Conservation (phyloP, 2,797 vertebrate genomes). For the Apodemus agrarius region DNA sequence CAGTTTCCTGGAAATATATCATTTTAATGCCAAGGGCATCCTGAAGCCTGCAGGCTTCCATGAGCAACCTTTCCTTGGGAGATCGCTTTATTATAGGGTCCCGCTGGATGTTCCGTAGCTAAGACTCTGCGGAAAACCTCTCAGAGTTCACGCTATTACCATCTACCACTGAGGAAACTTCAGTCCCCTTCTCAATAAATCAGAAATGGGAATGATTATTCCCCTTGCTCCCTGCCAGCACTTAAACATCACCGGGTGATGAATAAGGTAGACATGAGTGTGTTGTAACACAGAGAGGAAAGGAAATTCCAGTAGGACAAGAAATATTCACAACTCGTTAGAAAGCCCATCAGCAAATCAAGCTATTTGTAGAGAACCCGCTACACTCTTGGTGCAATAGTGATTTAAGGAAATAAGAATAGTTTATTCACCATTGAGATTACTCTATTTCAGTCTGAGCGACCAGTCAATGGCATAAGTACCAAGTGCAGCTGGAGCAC, state of each 20-base stretch:
- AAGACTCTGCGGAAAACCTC: constrained; percentile 39
- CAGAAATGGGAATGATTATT: not conserved
- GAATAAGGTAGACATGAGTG: not conserved
- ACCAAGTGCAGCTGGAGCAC: not conserved
- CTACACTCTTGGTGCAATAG: not conserved
- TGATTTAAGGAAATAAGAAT: constrained; percentile 26
- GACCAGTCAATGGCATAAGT: not conserved
- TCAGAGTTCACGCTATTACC: not conserved
- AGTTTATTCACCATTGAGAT: constrained; percentile 14
- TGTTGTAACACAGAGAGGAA: not conserved
- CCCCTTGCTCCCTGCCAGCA: not conserved
- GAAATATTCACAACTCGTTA: not conserved
- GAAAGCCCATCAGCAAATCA: constrained; percentile 8
- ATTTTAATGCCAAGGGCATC: not conserved
- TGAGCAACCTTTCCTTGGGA: not conserved
- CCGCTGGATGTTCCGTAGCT: not conserved
- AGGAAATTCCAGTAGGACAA: not conserved
- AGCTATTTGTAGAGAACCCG: not conserved
- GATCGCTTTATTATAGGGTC: not conserved
- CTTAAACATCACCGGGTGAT: not conserved
- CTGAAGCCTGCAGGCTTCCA: not conserved
- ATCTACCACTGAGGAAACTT: constrained; percentile 24
- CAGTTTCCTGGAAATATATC: constrained; percentile 27
- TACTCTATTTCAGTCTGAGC: not conserved
- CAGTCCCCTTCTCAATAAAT: constrained; percentile 30